phyloP scores from a whole-genome alignment of 1,140 invertebrate genomes.

The Pseudomyrmex gracilis region DNA sequence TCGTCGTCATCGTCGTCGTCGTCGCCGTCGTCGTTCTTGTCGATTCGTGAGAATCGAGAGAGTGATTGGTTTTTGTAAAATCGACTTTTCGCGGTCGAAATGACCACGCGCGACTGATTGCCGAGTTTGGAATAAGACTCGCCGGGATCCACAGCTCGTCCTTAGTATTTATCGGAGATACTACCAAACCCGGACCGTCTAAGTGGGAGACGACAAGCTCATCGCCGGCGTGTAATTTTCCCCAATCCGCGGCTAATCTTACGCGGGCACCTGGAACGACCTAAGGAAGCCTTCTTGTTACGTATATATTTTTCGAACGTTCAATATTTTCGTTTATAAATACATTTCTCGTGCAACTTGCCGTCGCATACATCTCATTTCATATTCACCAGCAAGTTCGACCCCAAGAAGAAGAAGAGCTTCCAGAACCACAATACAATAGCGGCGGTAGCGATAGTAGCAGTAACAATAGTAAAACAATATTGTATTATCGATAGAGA shows the following conservation, averaged over 20 bases:
- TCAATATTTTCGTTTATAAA: background rate
- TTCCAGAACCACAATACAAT: conserved; percentile 38
- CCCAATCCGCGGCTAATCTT: conserved; percentile 85
- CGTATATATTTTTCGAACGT: background rate
- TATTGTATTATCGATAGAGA: background rate
- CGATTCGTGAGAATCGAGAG: background rate
- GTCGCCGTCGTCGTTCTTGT: background rate
- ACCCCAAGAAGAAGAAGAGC: conserved; percentile 23
- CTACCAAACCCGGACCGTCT: conserved; percentile 84
- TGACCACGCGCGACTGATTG: conserved; percentile 87
- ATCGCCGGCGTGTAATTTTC: conserved; percentile 85
- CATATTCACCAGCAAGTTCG: conserved; percentile 29
- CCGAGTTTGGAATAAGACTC: conserved; percentile 86
- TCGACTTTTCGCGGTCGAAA: conserved; percentile 86
- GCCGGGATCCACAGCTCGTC: conserved; percentile 89
- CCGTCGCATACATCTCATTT: conserved; percentile 18
- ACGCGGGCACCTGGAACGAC: conserved; percentile 86
- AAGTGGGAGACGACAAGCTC: conserved; percentile 84
- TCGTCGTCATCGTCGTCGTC: background rate
- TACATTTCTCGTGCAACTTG: conserved; percentile 41
- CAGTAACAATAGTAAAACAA: conserved; percentile 10
- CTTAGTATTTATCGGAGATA: conserved; percentile 77
- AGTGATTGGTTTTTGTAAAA: conserved; percentile 64
- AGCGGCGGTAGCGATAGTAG: conserved; percentile 21
- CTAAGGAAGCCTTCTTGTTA: conserved; percentile 78